Percentiles rank a stretch among this genome's conserved stretches.
Evolutionary conservation across 1,140 invertebrate genomes (phyloP).

Genomic region (Chrysoperla carnea): DNA sequence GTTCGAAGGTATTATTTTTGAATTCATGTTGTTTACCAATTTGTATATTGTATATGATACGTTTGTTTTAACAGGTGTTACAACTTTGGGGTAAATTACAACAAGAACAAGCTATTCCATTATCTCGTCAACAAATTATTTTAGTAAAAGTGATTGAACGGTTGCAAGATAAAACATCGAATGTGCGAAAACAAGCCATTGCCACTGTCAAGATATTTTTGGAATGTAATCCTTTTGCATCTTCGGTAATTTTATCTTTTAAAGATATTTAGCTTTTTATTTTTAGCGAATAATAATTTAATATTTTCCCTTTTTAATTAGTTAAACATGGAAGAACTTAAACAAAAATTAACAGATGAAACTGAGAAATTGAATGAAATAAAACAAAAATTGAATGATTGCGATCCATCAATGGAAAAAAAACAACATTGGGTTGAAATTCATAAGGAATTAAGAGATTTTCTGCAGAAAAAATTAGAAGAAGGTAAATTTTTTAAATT

Average conservation of each 20-base stretch:
- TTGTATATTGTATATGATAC: background rate
- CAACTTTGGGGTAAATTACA: constrained; percentile 59
- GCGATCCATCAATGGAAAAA: background rate
- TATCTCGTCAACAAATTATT: constrained; percentile 41
- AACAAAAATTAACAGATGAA: constrained; percentile 26
- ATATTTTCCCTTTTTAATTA: constrained; percentile 29
- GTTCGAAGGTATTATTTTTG: constrained; percentile 54
- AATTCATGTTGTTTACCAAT: background rate
- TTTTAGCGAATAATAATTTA: no score
- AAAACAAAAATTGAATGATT: constrained; percentile 15
- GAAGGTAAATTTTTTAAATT: no score
- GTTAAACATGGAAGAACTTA: constrained; percentile 35
- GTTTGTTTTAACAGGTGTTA: constrained; percentile 29
- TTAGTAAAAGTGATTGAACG: constrained; percentile 42
- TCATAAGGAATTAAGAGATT: no score
- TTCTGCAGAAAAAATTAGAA: no score
- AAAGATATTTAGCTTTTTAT: background rate
- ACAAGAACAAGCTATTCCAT: constrained; percentile 50
- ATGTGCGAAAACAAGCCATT: constrained; percentile 61
- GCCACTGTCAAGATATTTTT: constrained; percentile 54
- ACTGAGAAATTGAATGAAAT: constrained; percentile 21
- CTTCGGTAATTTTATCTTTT: constrained; percentile 29
- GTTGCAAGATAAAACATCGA: constrained; percentile 56
- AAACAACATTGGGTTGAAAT: background rate
- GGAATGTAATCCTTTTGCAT: constrained; percentile 59